Evolutionary conservation across 2,113 vertebrate genomes (phyloP).

Genomic region (Pedionomus torquatus): DNA sequence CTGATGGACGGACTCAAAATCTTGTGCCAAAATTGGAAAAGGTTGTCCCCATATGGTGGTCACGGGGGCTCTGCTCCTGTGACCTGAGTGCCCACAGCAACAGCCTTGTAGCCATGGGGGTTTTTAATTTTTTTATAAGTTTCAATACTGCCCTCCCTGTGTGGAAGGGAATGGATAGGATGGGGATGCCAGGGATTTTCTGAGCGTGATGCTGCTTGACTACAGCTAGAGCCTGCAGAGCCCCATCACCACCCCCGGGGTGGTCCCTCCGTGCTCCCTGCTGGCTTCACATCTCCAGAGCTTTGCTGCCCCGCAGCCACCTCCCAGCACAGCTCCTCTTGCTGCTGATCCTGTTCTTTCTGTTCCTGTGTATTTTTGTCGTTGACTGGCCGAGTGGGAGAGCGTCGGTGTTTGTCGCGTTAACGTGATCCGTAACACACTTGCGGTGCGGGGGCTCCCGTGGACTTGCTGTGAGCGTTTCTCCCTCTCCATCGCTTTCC

Average conservation of each 20-base stretch:
- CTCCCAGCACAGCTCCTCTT: neutral
- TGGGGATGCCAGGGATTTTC: neutral
- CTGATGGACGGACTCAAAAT: neutral
- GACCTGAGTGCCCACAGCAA: neutral
- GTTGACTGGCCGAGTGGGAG: neutral
- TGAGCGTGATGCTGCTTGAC: neutral
- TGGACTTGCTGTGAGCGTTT: neutral
- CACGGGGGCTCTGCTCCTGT: neutral
- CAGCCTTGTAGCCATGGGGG: accelerated
- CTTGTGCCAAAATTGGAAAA: neutral
- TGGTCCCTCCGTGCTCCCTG: neutral
- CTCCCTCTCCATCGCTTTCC: neutral
- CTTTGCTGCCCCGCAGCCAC: neutral
- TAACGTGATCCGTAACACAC: accelerated
- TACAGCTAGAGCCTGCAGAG: neutral
- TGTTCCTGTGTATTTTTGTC: neutral
- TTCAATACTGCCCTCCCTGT: accelerated
- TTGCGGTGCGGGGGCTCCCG: neutral
- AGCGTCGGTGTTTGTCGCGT: neutral
- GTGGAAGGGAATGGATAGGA: neutral
- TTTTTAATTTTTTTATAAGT: no score
- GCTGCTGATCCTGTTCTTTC: neutral
- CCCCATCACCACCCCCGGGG: accelerated
- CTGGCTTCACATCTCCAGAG: neutral
- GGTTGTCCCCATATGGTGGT: accelerated